Evolutionary conservation across 2,888 invertebrate genomes (phyloP).

Genomic region (Protophormia terraenovae): DNA sequence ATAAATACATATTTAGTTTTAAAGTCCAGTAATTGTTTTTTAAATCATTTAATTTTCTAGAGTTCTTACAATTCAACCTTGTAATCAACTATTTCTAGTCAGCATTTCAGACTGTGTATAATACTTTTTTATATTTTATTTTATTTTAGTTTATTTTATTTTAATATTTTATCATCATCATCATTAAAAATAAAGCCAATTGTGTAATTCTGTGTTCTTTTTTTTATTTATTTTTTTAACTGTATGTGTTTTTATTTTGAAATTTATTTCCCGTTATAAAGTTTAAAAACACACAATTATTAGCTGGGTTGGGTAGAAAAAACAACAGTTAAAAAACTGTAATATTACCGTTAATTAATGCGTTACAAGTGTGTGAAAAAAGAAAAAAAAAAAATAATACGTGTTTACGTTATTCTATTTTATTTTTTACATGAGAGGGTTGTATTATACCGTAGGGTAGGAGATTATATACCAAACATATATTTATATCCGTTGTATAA

Average conservation of each 20-base stretch:
- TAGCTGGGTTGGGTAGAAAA: neutral
- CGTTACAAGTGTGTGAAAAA: constrained; percentile 26
- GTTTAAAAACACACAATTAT: constrained; percentile 18
- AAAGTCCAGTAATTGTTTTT: too few relatives aligned
- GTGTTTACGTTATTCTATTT: neutral
- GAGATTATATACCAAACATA: too few relatives aligned
- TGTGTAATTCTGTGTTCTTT: constrained; percentile 31
- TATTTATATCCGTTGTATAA: too few relatives aligned
- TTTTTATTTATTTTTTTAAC: neutral
- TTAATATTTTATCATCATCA: constrained; percentile 21
- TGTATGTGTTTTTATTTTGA: constrained; percentile 7
- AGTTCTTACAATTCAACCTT: too few relatives aligned
- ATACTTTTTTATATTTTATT: too few relatives aligned
- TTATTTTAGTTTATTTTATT: neutral
- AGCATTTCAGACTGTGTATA: too few relatives aligned
- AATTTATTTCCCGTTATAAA: constrained; percentile 31
- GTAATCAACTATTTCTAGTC: too few relatives aligned
- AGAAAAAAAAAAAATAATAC: neutral
- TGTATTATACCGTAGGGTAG: too few relatives aligned
- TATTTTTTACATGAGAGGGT: neutral
- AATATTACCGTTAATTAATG: constrained; percentile 51
- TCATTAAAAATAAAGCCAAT: constrained; percentile 43
- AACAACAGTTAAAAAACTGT: neutral
- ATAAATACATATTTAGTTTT: too few relatives aligned
- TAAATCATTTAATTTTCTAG: too few relatives aligned